phyloP scores from a whole-genome alignment of 2,888 invertebrate species.

The Autographa pulchrina region DNA sequence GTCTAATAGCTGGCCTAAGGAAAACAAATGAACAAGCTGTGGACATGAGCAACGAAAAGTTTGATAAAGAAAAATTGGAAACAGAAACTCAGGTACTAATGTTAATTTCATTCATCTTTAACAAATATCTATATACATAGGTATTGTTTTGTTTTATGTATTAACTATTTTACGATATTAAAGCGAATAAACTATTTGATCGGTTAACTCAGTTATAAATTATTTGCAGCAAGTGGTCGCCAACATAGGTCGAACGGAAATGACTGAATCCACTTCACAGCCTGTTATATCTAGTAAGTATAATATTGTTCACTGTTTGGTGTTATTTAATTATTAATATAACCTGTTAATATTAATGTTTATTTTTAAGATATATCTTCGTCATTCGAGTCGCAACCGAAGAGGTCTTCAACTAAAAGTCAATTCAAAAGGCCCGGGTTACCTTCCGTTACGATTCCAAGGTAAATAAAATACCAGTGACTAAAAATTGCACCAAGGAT shows the following conservation, averaged over 20 bases:
- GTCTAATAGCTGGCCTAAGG: slow-evolving; percentile 96
- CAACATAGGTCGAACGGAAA: slow-evolving; percentile 80
- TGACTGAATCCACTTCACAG: slow-evolving; percentile 84
- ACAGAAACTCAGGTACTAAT: slow-evolving; percentile 76
- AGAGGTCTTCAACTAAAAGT: slow-evolving; percentile 81
- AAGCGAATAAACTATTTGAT: background rate
- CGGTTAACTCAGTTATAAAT: background rate
- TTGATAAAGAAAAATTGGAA: slow-evolving; percentile 89
- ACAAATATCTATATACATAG: background rate
- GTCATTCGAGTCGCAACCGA: slow-evolving; percentile 80
- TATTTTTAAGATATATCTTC: slow-evolving; percentile 74
- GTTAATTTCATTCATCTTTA: background rate
- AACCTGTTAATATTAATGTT: background rate
- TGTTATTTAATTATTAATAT: slow-evolving; percentile 4
- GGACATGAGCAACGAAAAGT: slow-evolving; percentile 90
- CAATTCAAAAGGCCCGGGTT: slow-evolving; percentile 82
- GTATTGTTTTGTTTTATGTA: background rate
- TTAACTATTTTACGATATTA: too few relatives aligned
- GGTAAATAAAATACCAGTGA: slow-evolving; percentile 64
- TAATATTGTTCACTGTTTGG: background rate
- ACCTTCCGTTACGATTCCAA: slow-evolving; percentile 80
- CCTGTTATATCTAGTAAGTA: slow-evolving; percentile 84
- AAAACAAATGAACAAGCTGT: slow-evolving; percentile 94
- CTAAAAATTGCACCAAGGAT: background rate
- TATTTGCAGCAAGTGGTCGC: slow-evolving; percentile 70